Percentiles rank a stretch among this genome's conserved stretches.
These are phyloP conservation scores for Ornithoptera priamus DNA, from an alignment of 2,888 invertebrate species.

Conservation along the genomic window DNA sequence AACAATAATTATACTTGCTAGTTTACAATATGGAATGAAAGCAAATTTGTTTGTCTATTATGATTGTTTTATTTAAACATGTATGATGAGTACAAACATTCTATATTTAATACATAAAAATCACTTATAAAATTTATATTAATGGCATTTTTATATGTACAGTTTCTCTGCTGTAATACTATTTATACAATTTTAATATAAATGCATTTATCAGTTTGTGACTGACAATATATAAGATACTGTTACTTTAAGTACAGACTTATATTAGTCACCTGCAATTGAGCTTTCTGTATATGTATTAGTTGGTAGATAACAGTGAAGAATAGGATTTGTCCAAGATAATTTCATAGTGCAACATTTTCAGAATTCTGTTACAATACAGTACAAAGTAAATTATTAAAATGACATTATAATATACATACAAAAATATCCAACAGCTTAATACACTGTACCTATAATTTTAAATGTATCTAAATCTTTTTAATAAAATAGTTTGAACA, in stretches of 20 bases:
- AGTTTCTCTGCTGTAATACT: not conserved
- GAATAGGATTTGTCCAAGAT: too few relatives aligned
- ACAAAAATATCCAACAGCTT: too few relatives aligned
- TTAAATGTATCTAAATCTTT: too few relatives aligned
- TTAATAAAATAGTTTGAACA: too few relatives aligned
- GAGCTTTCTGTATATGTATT: not conserved
- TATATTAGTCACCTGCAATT: not conserved
- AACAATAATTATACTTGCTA: not conserved
- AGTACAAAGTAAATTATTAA: too few relatives aligned
- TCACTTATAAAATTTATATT: conserved; percentile 6
- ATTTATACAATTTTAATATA: not conserved
- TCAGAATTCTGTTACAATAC: too few relatives aligned
- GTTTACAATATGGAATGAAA: conserved; percentile 7
- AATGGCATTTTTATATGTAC: conserved; percentile 13
- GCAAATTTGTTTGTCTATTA: conserved; percentile 4
- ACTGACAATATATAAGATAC: not conserved
- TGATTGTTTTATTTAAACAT: not conserved
- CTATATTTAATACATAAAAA: conserved; percentile 10
- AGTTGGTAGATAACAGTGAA: too few relatives aligned
- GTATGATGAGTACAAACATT: conserved; percentile 14
- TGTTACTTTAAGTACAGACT: not conserved
- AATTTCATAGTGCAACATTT: too few relatives aligned
- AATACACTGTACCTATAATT: too few relatives aligned
- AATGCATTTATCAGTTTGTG: conserved; percentile 11
- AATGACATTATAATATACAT: too few relatives aligned